Evolutionary conservation across 2,888 invertebrate genomes (phyloP).

Genomic region (Drosophila stalkeri): DNA sequence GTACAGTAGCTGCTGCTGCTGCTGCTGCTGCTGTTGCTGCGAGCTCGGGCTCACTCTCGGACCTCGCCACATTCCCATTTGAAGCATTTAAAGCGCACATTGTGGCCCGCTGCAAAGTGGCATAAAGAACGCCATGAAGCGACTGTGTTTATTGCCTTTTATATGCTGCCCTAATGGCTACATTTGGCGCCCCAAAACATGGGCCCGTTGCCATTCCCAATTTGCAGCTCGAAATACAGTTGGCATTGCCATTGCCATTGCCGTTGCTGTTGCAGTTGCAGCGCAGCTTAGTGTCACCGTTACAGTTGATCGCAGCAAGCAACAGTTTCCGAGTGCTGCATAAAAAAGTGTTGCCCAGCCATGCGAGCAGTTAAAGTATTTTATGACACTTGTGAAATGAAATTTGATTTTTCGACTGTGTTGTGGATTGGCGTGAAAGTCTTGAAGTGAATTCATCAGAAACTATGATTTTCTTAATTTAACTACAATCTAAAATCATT

Average conservation of each 20-base stretch:
- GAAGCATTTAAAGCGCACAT: slow-evolving; percentile 63
- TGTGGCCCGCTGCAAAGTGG: slow-evolving; percentile 51
- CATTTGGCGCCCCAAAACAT: slow-evolving; percentile 45
- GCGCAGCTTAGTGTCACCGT: neutral
- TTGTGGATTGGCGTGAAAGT: neutral
- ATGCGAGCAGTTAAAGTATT: neutral
- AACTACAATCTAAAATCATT: no score
- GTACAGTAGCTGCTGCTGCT: neutral
- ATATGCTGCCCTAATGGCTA: slow-evolving; percentile 70
- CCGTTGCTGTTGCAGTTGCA: slow-evolving; percentile 16
- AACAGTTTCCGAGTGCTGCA: slow-evolving; percentile 33
- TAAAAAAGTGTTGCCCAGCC: slow-evolving; percentile 13
- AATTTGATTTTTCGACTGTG: neutral
- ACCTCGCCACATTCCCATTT: slow-evolving; percentile 16
- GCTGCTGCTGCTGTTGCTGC: no score
- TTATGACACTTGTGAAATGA: neutral
- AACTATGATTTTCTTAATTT: neutral
- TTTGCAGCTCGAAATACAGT: slow-evolving; percentile 39
- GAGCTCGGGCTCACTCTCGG: neutral
- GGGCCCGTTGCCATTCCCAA: slow-evolving; percentile 12
- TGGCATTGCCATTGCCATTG: slow-evolving; percentile 2
- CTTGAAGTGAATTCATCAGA: neutral
- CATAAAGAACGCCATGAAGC: slow-evolving; percentile 65
- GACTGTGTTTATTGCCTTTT: slow-evolving; percentile 73
- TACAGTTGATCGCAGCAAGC: slow-evolving; percentile 38